Conservation (phyloP, 2,797 vertebrate species). For the Odontamblyopus lacepedii region DNA sequence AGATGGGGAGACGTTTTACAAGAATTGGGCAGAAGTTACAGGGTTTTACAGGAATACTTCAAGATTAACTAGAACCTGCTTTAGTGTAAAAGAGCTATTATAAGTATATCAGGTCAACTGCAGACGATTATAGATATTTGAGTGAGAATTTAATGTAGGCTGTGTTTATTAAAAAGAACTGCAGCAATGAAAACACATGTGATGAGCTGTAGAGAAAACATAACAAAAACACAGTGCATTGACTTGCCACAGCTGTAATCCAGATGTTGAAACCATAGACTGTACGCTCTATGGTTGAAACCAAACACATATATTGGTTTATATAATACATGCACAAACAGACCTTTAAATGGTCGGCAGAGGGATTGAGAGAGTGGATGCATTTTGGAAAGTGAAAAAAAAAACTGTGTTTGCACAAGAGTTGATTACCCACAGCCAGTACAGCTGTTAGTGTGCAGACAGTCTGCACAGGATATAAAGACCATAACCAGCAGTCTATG, state of each 20-base stretch:
- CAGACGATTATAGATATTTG: neutral
- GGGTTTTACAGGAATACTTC: slow-evolving; percentile 15
- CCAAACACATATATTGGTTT: neutral
- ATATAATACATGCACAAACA: slow-evolving; percentile 10
- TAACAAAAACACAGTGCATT: slow-evolving; percentile 32
- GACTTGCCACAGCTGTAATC: slow-evolving; percentile 48
- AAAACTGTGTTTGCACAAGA: slow-evolving; percentile 18
- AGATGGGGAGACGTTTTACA: slow-evolving; percentile 20
- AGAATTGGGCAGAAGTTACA: slow-evolving; percentile 2
- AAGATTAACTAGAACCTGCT: neutral
- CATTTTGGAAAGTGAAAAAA: slow-evolving; percentile 7
- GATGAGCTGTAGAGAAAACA: slow-evolving; percentile 27
- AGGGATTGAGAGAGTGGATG: neutral
- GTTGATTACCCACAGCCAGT: slow-evolving; percentile 18
- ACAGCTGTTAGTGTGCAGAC: slow-evolving; percentile 26
- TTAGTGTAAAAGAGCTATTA: neutral
- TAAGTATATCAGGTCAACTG: neutral
- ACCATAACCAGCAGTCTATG: slow-evolving; percentile 40
- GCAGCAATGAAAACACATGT: slow-evolving; percentile 25
- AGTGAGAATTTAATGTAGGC: slow-evolving; percentile 41
- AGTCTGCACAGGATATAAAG: slow-evolving; percentile 50
- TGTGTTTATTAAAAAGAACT: slow-evolving; percentile 29
- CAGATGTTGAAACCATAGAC: slow-evolving; percentile 39
- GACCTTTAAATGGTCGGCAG: neutral
- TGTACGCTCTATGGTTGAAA: neutral